Evolutionary conservation across 2,113 vertebrate genomes (phyloP).

Genomic region (Laterallus jamaicensis): DNA sequence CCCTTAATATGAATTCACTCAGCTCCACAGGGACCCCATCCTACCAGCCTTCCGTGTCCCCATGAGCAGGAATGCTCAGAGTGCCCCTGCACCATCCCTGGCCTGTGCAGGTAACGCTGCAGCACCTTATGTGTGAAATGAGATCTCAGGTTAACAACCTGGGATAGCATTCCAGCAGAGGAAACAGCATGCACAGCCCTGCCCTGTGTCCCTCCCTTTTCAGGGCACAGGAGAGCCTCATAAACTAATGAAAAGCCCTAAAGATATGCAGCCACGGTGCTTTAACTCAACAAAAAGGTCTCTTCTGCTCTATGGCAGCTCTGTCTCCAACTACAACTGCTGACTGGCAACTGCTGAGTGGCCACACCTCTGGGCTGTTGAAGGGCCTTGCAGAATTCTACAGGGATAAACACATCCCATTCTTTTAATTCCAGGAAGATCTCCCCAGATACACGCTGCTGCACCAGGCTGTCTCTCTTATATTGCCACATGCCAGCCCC

Average conservation of each 20-base stretch:
- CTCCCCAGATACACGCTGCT: neutral
- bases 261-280: neutral
- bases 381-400: neutral
- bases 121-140: fast-evolving
- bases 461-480: neutral
- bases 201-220: neutral
- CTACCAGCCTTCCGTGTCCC: neutral
- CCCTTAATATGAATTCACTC: fast-evolving
- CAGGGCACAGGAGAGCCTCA: neutral
- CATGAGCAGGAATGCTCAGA: neutral
- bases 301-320: neutral
- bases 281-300: neutral
- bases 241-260: neutral
- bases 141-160: neutral
- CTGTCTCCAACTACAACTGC: neutral
- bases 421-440: neutral
- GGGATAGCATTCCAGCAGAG: neutral
- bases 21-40: fast-evolving
- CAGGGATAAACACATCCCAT: neutral
- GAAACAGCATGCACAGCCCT: neutral
- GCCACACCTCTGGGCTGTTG: neutral
- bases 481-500: neutral
- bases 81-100: neutral
- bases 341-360: neutral
- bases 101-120: neutral